Conservation (phyloP, 2,888 invertebrate species). For the Notodonta ziczac region DNA sequence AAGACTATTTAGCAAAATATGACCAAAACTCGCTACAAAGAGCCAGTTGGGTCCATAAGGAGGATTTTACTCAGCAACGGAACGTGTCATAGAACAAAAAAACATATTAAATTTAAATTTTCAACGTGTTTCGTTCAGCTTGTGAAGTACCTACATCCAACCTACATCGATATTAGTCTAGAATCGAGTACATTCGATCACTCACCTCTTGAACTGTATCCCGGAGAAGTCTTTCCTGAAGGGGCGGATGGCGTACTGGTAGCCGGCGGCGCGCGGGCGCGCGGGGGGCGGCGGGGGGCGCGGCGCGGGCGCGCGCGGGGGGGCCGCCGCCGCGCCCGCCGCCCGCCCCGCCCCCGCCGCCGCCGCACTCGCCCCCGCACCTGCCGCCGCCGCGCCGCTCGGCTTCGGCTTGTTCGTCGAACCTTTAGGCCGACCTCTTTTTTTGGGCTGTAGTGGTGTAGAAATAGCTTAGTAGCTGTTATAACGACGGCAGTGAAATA, state of each 20-base stretch:
- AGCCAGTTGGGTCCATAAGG: no score
- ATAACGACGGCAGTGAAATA: no score
- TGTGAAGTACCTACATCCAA: no score
- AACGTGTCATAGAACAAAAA: no score
- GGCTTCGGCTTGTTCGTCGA: constrained; percentile 80
- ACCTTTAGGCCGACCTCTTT: constrained; percentile 80
- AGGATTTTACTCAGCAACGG: no score
- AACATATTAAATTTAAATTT: no score
- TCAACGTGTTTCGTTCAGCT: no score
- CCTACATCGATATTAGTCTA: no score
- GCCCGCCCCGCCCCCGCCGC: constrained; percentile 15
- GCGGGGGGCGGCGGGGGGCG: constrained; percentile 33
- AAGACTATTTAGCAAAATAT: no score
- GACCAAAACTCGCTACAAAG: no score
- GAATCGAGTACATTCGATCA: neutral
- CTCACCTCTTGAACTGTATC: constrained; percentile 78
- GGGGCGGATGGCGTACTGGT: constrained; percentile 76
- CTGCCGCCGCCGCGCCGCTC: constrained; percentile 38
- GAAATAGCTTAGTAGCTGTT: no score
- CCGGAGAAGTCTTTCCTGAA: constrained; percentile 82
- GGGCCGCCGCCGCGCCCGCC: constrained; percentile 40
- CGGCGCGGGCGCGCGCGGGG: constrained; percentile 51
- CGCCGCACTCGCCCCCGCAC: constrained; percentile 17
- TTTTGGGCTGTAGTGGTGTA: constrained; percentile 64
- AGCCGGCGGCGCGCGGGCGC: constrained; percentile 67